phyloP scores from a whole-genome alignment of 2,797 vertebrate species.

The Avahi laniger region DNA sequence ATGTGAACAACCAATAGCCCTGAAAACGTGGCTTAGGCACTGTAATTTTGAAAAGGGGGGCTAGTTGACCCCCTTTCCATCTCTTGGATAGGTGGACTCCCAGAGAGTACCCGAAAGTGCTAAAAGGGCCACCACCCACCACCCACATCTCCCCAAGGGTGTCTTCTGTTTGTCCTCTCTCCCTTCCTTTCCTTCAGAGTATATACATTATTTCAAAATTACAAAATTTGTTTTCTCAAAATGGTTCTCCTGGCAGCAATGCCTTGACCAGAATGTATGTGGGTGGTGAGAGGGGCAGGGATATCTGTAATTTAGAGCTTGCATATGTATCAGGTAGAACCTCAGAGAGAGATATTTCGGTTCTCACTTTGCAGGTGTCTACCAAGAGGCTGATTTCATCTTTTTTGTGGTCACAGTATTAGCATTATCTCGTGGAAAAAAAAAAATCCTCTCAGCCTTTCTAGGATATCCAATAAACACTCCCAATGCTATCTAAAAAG shows the following conservation, averaged over 20 bases:
- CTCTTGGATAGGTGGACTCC: not conserved
- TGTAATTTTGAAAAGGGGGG: not conserved
- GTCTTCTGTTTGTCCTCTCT: not conserved
- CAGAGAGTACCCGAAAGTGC: not conserved
- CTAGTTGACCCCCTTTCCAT: not conserved
- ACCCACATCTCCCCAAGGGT: not conserved
- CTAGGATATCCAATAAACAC: slow-evolving; percentile 58
- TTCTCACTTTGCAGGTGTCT: slow-evolving; percentile 25
- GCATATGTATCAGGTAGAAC: not conserved
- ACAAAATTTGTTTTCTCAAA: not conserved
- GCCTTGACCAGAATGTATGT: not conserved
- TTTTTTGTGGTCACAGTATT: slow-evolving; percentile 42
- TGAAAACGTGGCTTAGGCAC: not conserved
- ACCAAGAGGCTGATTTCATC: slow-evolving; percentile 34
- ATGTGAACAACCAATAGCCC: not conserved
- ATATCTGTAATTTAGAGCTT: not conserved
- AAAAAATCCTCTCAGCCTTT: slow-evolving; percentile 10
- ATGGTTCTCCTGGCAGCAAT: not conserved
- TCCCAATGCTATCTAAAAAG: slow-evolving; percentile 48
- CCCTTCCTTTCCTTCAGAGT: not conserved
- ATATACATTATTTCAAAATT: not conserved
- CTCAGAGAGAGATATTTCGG: not conserved
- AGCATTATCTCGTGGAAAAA: not conserved
- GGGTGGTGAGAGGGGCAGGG: not conserved
- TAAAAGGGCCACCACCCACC: not conserved